Base-by-base conservation (phyloP, 2,797 vertebrate genomes). In the Pantherophis alleghaniensis region DNA sequence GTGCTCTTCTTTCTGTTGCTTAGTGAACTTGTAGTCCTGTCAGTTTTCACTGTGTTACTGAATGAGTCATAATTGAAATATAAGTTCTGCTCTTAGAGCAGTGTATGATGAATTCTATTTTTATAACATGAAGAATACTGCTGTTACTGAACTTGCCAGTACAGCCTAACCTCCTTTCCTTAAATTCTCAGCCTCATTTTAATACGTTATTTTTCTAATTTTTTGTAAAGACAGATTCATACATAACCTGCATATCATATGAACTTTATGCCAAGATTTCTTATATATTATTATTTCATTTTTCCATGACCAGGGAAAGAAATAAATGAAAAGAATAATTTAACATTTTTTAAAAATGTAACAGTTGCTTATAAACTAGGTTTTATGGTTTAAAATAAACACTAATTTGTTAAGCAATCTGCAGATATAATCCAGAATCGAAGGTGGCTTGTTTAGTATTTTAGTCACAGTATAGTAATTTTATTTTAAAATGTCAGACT, bases 31-130 rank as follows among this genome's bases (percentile, higher is more conserved):
- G 32, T 55, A 56, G 60, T 32, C 24, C 57, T 93, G 60, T 91
- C 37, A 86, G 56, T 89, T 14, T 94, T 94, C 60, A 16, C 93
- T 94, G 87, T 61, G 51, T 94, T 96, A 93, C 89, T 92, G 14
- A 93, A 57, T 95, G 90, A 90, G 88, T 95, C 0, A 1, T 51
- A 89, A 26, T 2, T 94, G 60, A 94, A 88, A 55, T 59, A 61
- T 5, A 55, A 20, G 18, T 93, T 93, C 16, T 69, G 51, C 42
- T n/a, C 53, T 86, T 91, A 66, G 14, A 91, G 90, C 90, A 89
- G 28, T 59, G 74, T 55, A 24, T 59, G 91, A 89, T 90, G 87
- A 89, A 86, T 57, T 86, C 87, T 66, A 59, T 59, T 92, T 91
- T 92, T 94, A 74, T 66, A 86, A 92, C 22, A 28, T 69, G 69